Conservation (phyloP, 2,888 invertebrate species). For the Netelia fuscicornis region DNA sequence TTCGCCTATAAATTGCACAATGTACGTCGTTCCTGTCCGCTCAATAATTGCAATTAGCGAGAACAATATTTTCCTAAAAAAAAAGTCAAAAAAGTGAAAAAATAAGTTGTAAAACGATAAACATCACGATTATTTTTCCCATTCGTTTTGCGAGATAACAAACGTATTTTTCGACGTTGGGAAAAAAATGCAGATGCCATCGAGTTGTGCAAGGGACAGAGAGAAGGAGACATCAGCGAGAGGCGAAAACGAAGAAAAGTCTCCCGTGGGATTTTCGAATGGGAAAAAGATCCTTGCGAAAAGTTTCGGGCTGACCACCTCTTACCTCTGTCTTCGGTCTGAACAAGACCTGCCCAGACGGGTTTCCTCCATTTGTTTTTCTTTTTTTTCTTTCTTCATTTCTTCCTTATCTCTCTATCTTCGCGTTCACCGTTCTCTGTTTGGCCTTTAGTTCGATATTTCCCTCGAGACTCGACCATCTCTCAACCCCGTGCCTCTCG, state of each 20-base stretch:
- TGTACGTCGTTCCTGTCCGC: too few relatives aligned
- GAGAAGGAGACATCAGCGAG: background rate
- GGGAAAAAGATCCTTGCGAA: conserved; percentile 40
- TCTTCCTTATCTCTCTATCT: conserved; percentile 34
- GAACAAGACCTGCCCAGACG: conserved; percentile 44
- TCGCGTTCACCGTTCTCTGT: conserved; percentile 23
- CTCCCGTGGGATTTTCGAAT: conserved; percentile 26
- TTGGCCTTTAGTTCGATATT: conserved; percentile 67
- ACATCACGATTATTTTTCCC: background rate
- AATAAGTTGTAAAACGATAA: too few relatives aligned
- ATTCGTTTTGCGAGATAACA: background rate
- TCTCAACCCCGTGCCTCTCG: conserved; percentile 41
- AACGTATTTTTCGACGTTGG: background rate
- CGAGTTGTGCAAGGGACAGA: background rate
- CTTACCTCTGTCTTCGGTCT: conserved; percentile 11
- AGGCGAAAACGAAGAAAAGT: conserved; percentile 3
- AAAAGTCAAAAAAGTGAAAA: too few relatives aligned
- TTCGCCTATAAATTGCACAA: too few relatives aligned
- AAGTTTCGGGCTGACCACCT: conserved; percentile 33
- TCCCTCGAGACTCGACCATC: conserved; percentile 65
- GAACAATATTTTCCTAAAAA: too few relatives aligned
- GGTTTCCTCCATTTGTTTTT: conserved; percentile 22
- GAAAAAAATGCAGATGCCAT: conserved; percentile 17
- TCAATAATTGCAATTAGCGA: too few relatives aligned
- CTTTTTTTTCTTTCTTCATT: conserved; percentile 2